Evolutionary conservation across 2,797 vertebrate genomes (phyloP).

Genomic region (Hippoglossus hippoglossus): DNA sequence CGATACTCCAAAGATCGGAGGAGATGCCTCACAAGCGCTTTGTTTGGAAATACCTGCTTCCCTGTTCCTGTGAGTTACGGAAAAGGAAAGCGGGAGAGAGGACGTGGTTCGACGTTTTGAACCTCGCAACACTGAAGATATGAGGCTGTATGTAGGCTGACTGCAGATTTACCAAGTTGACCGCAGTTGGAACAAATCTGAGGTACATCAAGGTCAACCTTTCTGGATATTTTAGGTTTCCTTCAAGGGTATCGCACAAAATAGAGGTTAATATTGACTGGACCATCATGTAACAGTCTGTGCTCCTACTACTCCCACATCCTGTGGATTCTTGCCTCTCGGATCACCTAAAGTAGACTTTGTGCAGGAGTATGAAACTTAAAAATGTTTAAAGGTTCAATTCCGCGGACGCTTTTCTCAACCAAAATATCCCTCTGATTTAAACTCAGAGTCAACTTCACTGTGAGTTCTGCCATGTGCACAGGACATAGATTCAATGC

Average conservation of each 20-base stretch:
- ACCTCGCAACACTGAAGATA: slow-evolving; percentile 3
- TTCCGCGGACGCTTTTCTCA: neutral
- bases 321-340: slow-evolving; percentile 43
- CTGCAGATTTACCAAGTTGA: neutral
- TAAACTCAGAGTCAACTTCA: neutral
- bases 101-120: slow-evolving; percentile 8
- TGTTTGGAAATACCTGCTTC: slow-evolving; percentile 12
- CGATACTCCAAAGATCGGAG: slow-evolving; percentile 32
- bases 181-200: slow-evolving; percentile 21
- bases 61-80: slow-evolving; percentile 5
- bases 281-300: slow-evolving; percentile 12
- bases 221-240: slow-evolving; percentile 27
- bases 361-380: neutral
- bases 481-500: too few relatives aligned
- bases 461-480: too few relatives aligned
- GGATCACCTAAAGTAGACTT: slow-evolving; percentile 24
- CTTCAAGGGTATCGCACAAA: slow-evolving; percentile 9
- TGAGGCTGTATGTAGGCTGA: slow-evolving; percentile 13
- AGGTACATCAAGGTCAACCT: slow-evolving; percentile 3
- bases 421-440: neutral
- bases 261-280: slow-evolving; percentile 44
- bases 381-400: neutral
- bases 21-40: slow-evolving; percentile 14
- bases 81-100: slow-evolving; percentile 1
- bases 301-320: slow-evolving; percentile 51